Base-by-base conservation (phyloP, 1,140 invertebrate species). In the Lepidostoma basale region DNA sequence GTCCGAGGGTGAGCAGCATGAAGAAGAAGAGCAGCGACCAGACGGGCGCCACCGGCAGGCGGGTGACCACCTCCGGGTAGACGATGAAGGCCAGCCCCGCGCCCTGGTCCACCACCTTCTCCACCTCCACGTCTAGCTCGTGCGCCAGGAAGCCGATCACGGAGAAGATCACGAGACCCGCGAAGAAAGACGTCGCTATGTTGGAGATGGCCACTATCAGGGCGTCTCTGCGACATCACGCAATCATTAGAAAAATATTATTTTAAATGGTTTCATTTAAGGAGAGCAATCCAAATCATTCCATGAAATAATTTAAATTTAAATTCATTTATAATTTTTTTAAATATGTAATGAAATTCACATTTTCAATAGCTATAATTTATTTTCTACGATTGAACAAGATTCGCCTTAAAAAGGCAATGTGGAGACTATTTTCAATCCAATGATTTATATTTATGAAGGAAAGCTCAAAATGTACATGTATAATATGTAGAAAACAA, bases 11-110 rank as follows among this genome's bases (percentile, higher is more conserved):
- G 20, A 93, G 78, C 5, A 93, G 79, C 90, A 92, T 93, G 42
- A 95, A 85, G 77, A 96, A 96, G 82, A 96, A 95, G 0, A 95
- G 80, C 47, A 93, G 80, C 0, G 93, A 92, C 93, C 93, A 95
- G 2, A 95, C 78, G 0, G 92, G 91, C 1, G 92, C 89, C 3
- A 92, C 81, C 0, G 93, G 93, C 69, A 95, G 80, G 63, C 91
- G 85, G 0, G 91, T 87, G 3, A 95, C 90, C 26, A 92, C 92
- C 78, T 94, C 92, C 0, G 93, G 93, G 77, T 95, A 95, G 5
- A 93, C 92, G 64, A 94, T 91, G 75, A 94, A 95, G 1, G 92
- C 92, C 45, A 95, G 77, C 1, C 92, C 92, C 42, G 92, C 90
- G 0, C 83, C 92, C 75, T 92, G 88, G 63, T 91, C 89, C 14